These are phyloP conservation scores for Dascillus cervinus DNA, from an alignment of 2,888 invertebrate genomes.

Conservation along the genomic window DNA sequence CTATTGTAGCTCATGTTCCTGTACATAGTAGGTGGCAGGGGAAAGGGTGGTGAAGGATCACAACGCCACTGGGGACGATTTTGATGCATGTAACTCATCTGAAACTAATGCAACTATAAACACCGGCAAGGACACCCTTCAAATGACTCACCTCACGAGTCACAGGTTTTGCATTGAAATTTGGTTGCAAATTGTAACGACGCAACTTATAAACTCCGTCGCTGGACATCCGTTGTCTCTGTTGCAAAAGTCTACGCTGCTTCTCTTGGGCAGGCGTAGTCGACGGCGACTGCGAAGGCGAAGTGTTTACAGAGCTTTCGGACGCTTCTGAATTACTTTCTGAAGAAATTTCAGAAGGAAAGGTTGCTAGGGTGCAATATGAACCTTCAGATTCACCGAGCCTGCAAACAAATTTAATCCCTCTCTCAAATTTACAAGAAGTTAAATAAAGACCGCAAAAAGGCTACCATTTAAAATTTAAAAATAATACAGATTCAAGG, in stretches of 20 bases:
- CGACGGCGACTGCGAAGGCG: constrained; percentile 30
- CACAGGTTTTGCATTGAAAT: constrained; percentile 33
- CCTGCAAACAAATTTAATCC: no score
- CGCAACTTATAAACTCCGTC: constrained; percentile 25
- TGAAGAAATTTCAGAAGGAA: constrained; percentile 33
- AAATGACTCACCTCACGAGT: constrained; percentile 32
- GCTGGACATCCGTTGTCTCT: constrained; percentile 23
- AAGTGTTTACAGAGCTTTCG: constrained; percentile 22
- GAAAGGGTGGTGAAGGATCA: constrained; percentile 34
- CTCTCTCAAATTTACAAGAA: no score
- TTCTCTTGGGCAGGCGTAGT: constrained; percentile 34
- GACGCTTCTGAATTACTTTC: constrained; percentile 21
- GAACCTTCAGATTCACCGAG: constrained; percentile 56
- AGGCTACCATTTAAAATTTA: no score
- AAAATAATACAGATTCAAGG: no score
- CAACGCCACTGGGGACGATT: constrained; percentile 35
- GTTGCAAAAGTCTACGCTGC: constrained; percentile 17
- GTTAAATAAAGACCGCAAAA: no score
- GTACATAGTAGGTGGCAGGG: constrained; percentile 34
- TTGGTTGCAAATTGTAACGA: no score
- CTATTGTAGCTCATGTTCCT: no score
- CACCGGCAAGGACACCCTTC: no score
- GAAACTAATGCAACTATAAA: constrained; percentile 7
- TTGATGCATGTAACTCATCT: constrained; percentile 37
- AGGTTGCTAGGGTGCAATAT: constrained; percentile 54